Evolutionary conservation across 2,113 vertebrate species (phyloP).

Genomic region (Strix uralensis): DNA sequence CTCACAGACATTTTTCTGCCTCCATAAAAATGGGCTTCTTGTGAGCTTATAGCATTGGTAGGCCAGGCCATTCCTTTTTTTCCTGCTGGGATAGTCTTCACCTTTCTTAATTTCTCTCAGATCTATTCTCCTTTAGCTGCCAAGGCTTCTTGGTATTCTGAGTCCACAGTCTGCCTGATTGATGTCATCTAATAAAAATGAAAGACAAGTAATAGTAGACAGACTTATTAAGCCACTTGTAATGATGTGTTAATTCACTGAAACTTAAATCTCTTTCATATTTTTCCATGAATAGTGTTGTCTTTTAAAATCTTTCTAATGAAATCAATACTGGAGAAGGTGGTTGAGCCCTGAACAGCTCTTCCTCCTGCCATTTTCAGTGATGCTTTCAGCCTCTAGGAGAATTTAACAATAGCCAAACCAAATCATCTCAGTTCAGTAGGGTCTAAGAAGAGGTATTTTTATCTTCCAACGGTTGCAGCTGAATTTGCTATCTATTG

Average conservation of each 20-base stretch:
- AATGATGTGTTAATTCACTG: background rate
- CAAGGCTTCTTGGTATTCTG: background rate
- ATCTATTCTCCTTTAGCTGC: background rate
- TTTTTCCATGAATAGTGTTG: background rate
- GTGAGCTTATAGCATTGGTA: background rate
- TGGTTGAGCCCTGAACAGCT: background rate
- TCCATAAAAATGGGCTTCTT: background rate
- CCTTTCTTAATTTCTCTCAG: background rate
- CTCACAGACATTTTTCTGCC: background rate
- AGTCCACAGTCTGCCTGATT: background rate
- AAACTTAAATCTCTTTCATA: background rate
- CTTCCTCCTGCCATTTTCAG: background rate
- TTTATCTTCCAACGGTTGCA: background rate
- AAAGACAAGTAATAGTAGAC: background rate
- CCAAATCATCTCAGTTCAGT: background rate
- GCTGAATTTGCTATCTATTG: background rate
- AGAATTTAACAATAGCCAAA: background rate
- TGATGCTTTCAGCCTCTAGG: background rate
- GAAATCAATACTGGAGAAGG: background rate
- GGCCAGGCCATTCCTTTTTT: background rate
- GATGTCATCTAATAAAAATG: constrained; percentile 6
- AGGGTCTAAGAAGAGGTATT: background rate
- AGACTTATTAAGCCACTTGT: background rate
- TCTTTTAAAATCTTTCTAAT: background rate
- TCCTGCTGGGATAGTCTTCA: background rate